Evolutionary conservation across 2,797 vertebrate genomes (phyloP), one percentile per base, ranked within the genome.

Genomic region (Pterois miles): DNA sequence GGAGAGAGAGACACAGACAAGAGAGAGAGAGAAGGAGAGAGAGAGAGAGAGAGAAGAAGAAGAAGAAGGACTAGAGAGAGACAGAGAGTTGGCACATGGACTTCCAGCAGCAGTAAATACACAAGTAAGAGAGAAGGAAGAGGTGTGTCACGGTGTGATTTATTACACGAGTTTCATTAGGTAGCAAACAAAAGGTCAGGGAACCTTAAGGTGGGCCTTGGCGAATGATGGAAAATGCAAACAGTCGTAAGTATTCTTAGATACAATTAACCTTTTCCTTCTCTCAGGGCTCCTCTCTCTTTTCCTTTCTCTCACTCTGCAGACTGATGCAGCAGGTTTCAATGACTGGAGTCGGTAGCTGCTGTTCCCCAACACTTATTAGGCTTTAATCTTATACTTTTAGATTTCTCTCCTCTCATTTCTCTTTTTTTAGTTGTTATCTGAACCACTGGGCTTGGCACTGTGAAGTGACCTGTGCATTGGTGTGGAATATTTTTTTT

Each of bases 201-300:
- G 64, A 90, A 89, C 86, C 90, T 92, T 88, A 86, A 85, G 82
- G 82, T 91, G 90, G 78, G 82, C 78, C 77, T 68, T 64, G 57
- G 82, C 11, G 64, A 89, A 85, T 88, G 88, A 92, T 89, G 84
- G 86, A 90, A 92, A 91, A 95, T 92, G 92, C 86, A 93, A 94
- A 92, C 81, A 80, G 78, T 81, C 70, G 68, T 89, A 92, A 78
- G 90, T 93, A 95, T 94, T 94, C 91, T 94, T 93, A 88, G 92
- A 93, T 88, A 87, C 93, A 94, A 94, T 95, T 94, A 95, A 94
- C 93, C 93, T 95, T 93, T 92, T 83, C 83, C 78, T 67, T 88
- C 62, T 88, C 78, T 85, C 65, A 31, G 80, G 46, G 53, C 64
- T 48, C 50, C 60, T 81, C 62, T 68, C 9, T 64, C 18, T 62